phyloP scores from a whole-genome alignment of 1,140 invertebrate genomes.

The Diprion similis region DNA sequence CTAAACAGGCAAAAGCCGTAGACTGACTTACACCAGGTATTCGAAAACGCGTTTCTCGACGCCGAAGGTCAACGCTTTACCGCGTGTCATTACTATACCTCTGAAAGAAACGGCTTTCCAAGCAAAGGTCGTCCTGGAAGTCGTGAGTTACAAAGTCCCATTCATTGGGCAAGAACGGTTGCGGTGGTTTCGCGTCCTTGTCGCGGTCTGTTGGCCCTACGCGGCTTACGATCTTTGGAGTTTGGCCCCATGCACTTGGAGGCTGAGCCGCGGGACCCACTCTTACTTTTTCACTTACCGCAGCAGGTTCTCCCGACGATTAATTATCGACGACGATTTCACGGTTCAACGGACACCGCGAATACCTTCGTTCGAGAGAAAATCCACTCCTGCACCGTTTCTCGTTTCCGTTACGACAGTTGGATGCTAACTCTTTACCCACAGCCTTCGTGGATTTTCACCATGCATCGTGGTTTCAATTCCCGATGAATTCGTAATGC shows the following conservation, averaged over 20 bases:
- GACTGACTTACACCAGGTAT: no score
- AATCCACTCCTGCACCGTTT: not conserved
- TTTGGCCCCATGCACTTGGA: not conserved
- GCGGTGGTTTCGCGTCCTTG: not conserved
- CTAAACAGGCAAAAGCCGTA: no score
- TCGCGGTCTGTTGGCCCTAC: not conserved
- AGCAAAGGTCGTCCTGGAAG: no score
- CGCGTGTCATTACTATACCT: no score
- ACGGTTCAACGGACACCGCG: not conserved
- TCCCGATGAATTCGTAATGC: not conserved
- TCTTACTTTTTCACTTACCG: not conserved
- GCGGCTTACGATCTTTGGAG: not conserved
- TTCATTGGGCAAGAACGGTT: not conserved
- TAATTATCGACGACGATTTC: not conserved
- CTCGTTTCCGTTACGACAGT: not conserved
- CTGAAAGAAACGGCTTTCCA: no score
- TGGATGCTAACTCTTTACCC: not conserved
- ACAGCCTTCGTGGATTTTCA: no score
- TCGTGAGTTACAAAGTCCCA: not conserved
- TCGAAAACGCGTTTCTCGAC: no score
- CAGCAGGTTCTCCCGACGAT: not conserved
- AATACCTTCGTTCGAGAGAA: not conserved
- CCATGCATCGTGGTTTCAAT: not conserved
- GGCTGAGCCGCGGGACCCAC: not conserved
- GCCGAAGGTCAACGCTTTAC: no score